A percentile compares a stretch with the other conserved stretches of the same genome.
Conservation (phyloP, 2,888 invertebrate genomes). For the Pasiphila rectangulata region DNA sequence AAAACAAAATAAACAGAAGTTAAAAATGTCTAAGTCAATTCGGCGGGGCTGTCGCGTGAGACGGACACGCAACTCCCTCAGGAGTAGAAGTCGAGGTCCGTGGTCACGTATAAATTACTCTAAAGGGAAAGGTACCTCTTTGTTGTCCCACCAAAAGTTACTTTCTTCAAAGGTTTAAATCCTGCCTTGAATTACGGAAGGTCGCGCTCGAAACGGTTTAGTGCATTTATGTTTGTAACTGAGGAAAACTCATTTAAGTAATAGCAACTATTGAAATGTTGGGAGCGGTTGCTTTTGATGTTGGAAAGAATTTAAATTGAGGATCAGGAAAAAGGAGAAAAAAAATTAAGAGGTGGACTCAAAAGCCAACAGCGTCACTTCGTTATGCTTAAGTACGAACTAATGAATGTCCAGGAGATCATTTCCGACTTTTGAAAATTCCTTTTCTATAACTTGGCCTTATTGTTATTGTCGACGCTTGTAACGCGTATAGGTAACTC, state of each 20-base stretch:
- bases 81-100: conserved; percentile 51
- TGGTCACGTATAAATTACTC: conserved; percentile 79
- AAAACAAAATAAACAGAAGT: conserved; percentile 40
- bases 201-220: conserved; percentile 59
- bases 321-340: neutral
- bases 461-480: too few species aligned
- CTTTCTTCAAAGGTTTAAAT: conserved; percentile 73
- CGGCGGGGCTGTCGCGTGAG: conserved; percentile 45
- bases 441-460: too few species aligned
- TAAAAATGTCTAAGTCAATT: conserved; percentile 53
- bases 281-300: conserved; percentile 10
- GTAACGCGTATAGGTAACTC: too few species aligned
- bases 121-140: conserved; percentile 64
- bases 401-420: too few species aligned
- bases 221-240: conserved; percentile 44
- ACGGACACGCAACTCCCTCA: conserved; percentile 60
- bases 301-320: conserved; percentile 2
- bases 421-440: too few species aligned
- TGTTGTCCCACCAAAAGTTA: conserved; percentile 71
- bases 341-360: neutral
- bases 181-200: conserved; percentile 71
- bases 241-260: conserved; percentile 42
- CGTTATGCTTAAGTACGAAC: too few species aligned
- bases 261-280: conserved; percentile 21
- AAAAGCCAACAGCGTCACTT: neutral